Evolutionary conservation across 2,113 vertebrate genomes (phyloP).

Genomic region (Phyllopteryx taeniolatus): DNA sequence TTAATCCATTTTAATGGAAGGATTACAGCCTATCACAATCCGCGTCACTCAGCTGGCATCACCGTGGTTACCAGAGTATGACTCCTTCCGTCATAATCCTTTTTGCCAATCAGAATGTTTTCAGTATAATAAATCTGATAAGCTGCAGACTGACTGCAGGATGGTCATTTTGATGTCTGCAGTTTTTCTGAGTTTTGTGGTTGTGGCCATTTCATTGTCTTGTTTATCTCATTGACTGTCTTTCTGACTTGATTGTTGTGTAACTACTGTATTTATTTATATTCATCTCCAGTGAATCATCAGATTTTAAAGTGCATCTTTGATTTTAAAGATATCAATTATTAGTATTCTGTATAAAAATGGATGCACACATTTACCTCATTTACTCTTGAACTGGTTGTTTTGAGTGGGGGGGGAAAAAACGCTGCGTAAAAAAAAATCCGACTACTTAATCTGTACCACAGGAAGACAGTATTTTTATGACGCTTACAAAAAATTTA

Average conservation of each 20-base stretch:
- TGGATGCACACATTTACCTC: neutral
- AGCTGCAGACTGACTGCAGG: constrained; percentile 43
- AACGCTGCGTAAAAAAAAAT: neutral
- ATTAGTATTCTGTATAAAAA: neutral
- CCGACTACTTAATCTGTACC: neutral
- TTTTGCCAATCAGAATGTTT: constrained; percentile 45
- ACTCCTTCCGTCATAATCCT: constrained; percentile 51
- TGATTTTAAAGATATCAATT: neutral
- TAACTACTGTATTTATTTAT: constrained; percentile 3
- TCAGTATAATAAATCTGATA: constrained; percentile 60
- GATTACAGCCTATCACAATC: constrained; percentile 62
- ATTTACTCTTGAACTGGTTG: neutral
- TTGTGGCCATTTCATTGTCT: neutral
- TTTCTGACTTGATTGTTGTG: constrained; percentile 25
- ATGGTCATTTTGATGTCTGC: constrained; percentile 49
- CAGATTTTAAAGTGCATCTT: neutral
- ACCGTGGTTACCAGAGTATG: constrained; percentile 59
- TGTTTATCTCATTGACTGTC: constrained; percentile 6
- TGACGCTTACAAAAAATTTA: neutral
- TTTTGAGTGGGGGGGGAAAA: neutral
- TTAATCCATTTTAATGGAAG: constrained; percentile 74
- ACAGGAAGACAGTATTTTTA: neutral
- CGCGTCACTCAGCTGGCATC: constrained; percentile 57
- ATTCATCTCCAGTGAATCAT: neutral
- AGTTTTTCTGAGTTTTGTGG: neutral